These are phyloP conservation scores for Hirtodrosophila alboralis DNA, from an alignment of 2,888 invertebrate genomes.

Conservation along the genomic window DNA sequence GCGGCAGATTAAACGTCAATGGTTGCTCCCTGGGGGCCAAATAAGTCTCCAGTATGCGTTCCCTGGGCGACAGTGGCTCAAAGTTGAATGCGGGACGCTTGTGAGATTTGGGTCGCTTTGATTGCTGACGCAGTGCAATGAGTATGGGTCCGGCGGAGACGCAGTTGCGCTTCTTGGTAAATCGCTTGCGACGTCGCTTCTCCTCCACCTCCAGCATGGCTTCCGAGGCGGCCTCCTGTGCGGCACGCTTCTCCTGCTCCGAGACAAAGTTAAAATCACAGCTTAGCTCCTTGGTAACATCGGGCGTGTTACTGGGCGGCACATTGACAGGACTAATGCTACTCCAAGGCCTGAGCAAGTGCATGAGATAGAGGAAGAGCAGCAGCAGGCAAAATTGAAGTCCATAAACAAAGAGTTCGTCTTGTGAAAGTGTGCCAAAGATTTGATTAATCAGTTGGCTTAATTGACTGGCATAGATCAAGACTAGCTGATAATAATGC, in stretches of 20 bases:
- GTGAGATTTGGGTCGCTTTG: conserved; percentile 45
- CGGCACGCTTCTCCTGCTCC: conserved; percentile 70
- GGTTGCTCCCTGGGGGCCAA: conserved; percentile 70
- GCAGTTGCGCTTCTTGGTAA: conserved; percentile 81
- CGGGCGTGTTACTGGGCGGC: conserved; percentile 12
- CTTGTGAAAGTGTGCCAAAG: conserved; percentile 53
- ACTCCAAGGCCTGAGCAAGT: conserved; percentile 45
- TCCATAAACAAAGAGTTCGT: conserved; percentile 73
- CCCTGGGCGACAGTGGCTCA: conserved; percentile 65
- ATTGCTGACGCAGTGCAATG: conserved; percentile 69
- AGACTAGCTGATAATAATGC: conserved; percentile 38
- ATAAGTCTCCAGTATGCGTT: conserved; percentile 58
- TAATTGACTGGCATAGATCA: conserved; percentile 25
- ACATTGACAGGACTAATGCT: conserved; percentile 2
- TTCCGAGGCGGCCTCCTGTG: conserved; percentile 68
- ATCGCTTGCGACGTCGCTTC: conserved; percentile 76
- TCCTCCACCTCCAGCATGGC: conserved; percentile 80
- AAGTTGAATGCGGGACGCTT: conserved; percentile 37
- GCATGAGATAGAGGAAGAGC: conserved; percentile 77
- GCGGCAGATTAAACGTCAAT: conserved; percentile 50
- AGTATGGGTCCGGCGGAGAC: conserved; percentile 83
- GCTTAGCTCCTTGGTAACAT: conserved; percentile 57
- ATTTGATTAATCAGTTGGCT: conserved; percentile 24
- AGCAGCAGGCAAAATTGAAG: conserved; percentile 67
- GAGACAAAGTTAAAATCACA: conserved; percentile 78